Percentiles rank a stretch among this genome's conserved stretches.
phyloP scores from a whole-genome alignment of 2,888 invertebrate genomes.

The Ethmia dodecea region DNA sequence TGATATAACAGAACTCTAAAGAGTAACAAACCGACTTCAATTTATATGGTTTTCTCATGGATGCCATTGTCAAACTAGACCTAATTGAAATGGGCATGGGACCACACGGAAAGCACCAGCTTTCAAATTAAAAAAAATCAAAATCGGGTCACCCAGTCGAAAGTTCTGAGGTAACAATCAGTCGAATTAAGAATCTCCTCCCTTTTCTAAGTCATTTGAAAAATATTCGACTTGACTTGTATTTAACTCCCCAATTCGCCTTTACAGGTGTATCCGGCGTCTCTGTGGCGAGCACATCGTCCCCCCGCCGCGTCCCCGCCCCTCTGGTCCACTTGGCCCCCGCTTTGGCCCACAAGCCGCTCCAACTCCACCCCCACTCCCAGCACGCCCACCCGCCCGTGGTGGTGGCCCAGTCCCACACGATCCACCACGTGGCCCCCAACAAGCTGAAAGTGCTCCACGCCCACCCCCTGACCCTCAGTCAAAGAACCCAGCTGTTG shows the following conservation, averaged over 20 bases:
- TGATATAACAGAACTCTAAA: too few relatives aligned
- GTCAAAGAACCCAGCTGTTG: conserved; percentile 49
- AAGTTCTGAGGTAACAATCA: too few relatives aligned
- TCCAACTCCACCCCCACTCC: conserved; percentile 22
- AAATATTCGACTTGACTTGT: too few relatives aligned
- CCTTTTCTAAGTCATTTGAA: too few relatives aligned
- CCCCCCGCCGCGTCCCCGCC: conserved; percentile 31
- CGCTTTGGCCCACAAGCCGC: conserved; percentile 33
- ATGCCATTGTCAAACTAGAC: too few relatives aligned
- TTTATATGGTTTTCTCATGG: too few relatives aligned
- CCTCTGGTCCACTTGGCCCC: conserved; percentile 44
- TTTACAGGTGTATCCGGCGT: conserved; percentile 22
- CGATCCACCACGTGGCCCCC: conserved; percentile 39
- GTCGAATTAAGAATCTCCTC: too few relatives aligned
- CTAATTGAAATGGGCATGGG: too few relatives aligned
- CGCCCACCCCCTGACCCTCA: conserved; percentile 53
- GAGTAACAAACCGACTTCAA: too few relatives aligned
- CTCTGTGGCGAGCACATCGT: conserved; percentile 16
- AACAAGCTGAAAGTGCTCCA: conserved; percentile 58
- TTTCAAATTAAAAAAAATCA: too few relatives aligned
- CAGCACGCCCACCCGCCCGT: conserved; percentile 24
- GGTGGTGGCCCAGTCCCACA: conserved; percentile 40
- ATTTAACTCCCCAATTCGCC: not conserved
- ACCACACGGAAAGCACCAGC: too few relatives aligned
- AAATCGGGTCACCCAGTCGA: too few relatives aligned